phyloP scores from a whole-genome alignment of 2,888 invertebrate genomes.

The Parasteatoda lunata region DNA sequence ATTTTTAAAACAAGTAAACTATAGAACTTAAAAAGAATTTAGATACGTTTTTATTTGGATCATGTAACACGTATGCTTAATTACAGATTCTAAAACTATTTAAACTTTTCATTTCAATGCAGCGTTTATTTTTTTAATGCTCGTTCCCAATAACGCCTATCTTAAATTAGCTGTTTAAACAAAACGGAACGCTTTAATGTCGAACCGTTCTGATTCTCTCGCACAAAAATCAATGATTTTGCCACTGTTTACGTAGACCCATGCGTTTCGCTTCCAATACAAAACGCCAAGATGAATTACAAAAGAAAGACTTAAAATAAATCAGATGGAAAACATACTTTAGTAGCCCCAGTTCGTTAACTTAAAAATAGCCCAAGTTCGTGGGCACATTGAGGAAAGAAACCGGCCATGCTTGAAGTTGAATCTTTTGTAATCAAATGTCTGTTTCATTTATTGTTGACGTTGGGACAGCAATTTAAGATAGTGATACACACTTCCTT shows the following conservation, averaged over 20 bases:
- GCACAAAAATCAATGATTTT: neutral
- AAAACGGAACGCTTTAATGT: neutral
- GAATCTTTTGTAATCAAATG: neutral
- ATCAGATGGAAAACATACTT: neutral
- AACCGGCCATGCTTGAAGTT: conserved; percentile 9
- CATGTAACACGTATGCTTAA: too few species aligned
- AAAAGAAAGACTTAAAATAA: neutral
- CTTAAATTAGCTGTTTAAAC: neutral
- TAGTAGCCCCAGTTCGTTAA: conserved; percentile 2
- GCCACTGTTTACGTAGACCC: neutral
- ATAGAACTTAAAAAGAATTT: too few species aligned
- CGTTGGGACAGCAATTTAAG: neutral
- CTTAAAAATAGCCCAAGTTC: conserved; percentile 18
- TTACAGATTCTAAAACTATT: too few species aligned
- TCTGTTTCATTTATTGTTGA: neutral
- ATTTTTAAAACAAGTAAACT: too few species aligned
- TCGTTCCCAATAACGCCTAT: too few species aligned
- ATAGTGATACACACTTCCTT: neutral
- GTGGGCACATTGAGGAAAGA: neutral
- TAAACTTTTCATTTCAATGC: too few species aligned
- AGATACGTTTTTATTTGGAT: too few species aligned
- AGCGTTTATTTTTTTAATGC: too few species aligned
- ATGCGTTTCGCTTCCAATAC: neutral
- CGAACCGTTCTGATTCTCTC: neutral
- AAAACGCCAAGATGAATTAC: neutral